phyloP scores from a whole-genome alignment of 2,888 invertebrate species.

The Conus canariensis region DNA sequence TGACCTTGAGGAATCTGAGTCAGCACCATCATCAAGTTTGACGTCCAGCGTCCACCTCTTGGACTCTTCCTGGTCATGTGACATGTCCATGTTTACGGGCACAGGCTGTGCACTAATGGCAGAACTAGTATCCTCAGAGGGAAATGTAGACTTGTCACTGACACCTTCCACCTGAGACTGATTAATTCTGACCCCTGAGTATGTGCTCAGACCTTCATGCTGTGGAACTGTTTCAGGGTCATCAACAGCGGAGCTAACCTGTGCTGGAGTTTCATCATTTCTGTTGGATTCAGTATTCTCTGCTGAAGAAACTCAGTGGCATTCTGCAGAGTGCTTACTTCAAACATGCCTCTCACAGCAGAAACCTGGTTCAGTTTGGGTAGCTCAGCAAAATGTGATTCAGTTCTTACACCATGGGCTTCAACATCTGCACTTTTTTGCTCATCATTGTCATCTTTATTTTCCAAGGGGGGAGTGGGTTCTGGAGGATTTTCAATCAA shows the following conservation, averaged over 20 bases:
- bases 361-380: conserved; percentile 94
- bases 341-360: conserved; percentile 91
- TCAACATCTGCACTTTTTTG: conserved; percentile 8
- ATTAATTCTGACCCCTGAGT: background rate
- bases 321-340: conserved; percentile 73
- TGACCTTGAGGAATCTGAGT: conserved; percentile 3
- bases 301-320: background rate
- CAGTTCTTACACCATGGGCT: background rate
- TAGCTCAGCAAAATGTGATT: conserved; percentile 81
- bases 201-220: background rate
- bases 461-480: conserved; percentile 8
- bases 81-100: background rate
- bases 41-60: conserved; percentile 23
- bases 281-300: background rate
- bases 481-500: conserved; percentile 59
- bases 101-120: background rate
- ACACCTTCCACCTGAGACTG: background rate
- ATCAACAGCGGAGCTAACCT: background rate
- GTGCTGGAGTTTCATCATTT: background rate
- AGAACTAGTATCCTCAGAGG: background rate
- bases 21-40: background rate
- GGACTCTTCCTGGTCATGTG: background rate
- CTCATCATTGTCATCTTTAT: conserved; percentile 23
- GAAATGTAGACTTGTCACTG: background rate
- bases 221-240: background rate